These are phyloP conservation scores for Plebejus anna DNA, from an alignment of 2,888 invertebrate species.

Conservation along the genomic window DNA sequence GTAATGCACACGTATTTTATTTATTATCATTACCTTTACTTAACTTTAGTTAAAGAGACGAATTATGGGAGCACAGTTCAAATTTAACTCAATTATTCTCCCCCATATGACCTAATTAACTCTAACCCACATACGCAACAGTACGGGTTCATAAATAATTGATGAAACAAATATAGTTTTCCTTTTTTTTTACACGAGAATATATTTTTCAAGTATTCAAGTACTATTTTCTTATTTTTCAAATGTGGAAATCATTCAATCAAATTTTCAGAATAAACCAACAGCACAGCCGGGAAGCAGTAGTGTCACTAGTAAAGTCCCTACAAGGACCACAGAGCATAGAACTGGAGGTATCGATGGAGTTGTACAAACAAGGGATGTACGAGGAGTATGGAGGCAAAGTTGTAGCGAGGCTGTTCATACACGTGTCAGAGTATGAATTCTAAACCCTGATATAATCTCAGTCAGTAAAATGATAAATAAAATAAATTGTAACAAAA, in stretches of 20 bases:
- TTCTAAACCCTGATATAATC: constrained; percentile 54
- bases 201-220: not conserved
- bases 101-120: constrained; percentile 7
- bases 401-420: constrained; percentile 90
- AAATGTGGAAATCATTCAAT: no score
- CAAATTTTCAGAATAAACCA: constrained; percentile 65
- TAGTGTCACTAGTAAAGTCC: constrained; percentile 85
- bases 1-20: not conserved
- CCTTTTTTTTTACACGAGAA: not conserved
- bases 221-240: not conserved
- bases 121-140: not conserved
- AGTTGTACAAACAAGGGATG: constrained; percentile 79
- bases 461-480: not conserved
- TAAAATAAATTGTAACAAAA: not conserved
- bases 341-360: constrained; percentile 92
- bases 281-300: constrained; percentile 83
- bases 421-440: constrained; percentile 91
- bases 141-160: constrained; percentile 4
- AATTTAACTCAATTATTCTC: not conserved
- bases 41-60: not conserved
- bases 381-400: constrained; percentile 87
- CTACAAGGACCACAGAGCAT: constrained; percentile 95
- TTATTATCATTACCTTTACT: not conserved
- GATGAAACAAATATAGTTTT: not conserved
- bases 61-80: not conserved